These are phyloP conservation scores for Valencia hispanica DNA, from an alignment of 2,797 vertebrate genomes.

Conservation along the genomic window DNA sequence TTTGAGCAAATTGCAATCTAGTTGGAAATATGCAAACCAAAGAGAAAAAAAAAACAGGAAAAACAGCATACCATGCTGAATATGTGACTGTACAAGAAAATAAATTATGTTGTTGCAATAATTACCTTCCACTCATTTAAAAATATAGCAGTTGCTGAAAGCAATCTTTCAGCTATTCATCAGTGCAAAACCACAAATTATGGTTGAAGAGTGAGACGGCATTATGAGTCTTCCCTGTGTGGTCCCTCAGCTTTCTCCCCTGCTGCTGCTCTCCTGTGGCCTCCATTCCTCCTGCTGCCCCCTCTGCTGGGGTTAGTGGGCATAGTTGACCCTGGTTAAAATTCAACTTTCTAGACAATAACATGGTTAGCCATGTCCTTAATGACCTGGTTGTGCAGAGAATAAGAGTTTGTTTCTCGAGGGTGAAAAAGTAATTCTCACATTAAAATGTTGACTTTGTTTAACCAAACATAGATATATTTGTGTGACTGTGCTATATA, in stretches of 20 bases:
- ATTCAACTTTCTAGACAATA: slow-evolving; percentile 66
- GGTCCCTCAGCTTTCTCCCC: slow-evolving; percentile 66
- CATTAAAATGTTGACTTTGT: background rate
- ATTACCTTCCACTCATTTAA: slow-evolving; percentile 48
- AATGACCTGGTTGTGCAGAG: slow-evolving; percentile 24
- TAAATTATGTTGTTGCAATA: slow-evolving; percentile 38
- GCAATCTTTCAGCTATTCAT: slow-evolving; percentile 60
- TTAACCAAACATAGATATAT: background rate
- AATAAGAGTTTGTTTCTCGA: background rate
- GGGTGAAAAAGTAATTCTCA: background rate
- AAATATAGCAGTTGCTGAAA: slow-evolving; percentile 57
- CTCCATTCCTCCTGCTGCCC: slow-evolving; percentile 69
- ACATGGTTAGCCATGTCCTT: slow-evolving; percentile 36
- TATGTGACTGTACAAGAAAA: slow-evolving; percentile 34
- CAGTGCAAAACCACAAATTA: slow-evolving; percentile 73
- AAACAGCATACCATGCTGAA: slow-evolving; percentile 15
- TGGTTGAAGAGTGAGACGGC: slow-evolving; percentile 59
- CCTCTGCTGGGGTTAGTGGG: slow-evolving; percentile 74
- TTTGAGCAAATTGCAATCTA: slow-evolving; percentile 17
- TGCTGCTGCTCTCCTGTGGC: slow-evolving; percentile 62
- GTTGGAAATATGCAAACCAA: background rate
- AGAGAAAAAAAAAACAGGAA: slow-evolving; percentile 8
- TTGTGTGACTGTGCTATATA: too few species aligned
- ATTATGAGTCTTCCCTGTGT: slow-evolving; percentile 74
- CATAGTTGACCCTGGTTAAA: slow-evolving; percentile 79